Base-by-base conservation (phyloP, 2,113 vertebrate genomes). In the Silurus glanis region DNA sequence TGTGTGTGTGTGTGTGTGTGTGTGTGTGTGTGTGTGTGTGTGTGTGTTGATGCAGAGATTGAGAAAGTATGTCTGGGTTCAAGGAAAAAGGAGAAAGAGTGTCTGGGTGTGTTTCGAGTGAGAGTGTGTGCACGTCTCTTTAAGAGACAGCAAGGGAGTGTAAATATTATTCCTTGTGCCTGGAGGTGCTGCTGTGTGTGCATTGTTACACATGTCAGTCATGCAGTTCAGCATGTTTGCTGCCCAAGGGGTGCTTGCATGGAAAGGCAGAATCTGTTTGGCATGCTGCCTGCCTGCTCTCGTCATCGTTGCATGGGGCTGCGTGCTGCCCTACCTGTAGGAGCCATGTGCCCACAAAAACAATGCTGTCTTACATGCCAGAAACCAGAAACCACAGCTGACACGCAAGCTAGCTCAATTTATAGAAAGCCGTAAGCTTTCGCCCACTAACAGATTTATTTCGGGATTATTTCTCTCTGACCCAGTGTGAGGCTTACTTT, bases 191-290 rank as follows among this genome's bases (percentile, higher is more conserved):
- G 69, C 80, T 90, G 85, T 88, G 82, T 88, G 71, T 83, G 64
- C 74, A 86, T 92, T 92, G 92, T 92, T 92, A 84, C 85, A 90
- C 89, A 91, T 92, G 94, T 93, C 93, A 94, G 88, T 94, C 91
- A 91, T 56, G 85, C 81, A 56, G 85, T 89, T 28, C 53, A 90
- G 23, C 58, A 71, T 87, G 90, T 83, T 89, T 89, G 86, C 64
- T 7, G 87, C 62, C 69, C 85, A 86, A 89, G 79, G 51, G 75
- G 45, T n/a, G 62, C 82, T 92, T 59, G 87, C 67, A 89, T 91
- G 90, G 90, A 90, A 91, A 92, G 92, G 92, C 91, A 89, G 89
- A 92, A 87, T 91, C 88, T 89, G 87, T 74, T 91, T 94, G 94
- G 94, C 93, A 0, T 49, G 12, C 4, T 67, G 89, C 93, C 94